Percentiles rank a stretch among this genome's conserved stretches.
phyloP scores from a whole-genome alignment of 2,888 invertebrate species.

The Melinaea marsaeus region DNA sequence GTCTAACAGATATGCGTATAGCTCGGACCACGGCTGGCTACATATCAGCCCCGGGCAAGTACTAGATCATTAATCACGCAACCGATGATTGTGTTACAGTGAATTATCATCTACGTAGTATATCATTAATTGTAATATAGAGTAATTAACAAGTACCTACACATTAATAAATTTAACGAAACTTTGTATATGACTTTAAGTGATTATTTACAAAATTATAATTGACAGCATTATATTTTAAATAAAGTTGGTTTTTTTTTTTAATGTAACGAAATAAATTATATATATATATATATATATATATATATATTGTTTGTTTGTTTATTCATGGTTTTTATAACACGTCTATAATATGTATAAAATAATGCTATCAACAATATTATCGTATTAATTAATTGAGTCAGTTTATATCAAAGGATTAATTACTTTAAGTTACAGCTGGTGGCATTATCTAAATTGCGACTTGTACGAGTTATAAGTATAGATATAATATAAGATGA shows the following conservation, averaged over 20 bases:
- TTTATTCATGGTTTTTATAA: no score
- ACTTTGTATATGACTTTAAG: background rate
- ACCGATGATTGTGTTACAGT: background rate
- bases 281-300: no score
- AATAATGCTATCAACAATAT: background rate
- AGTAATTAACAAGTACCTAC: background rate
- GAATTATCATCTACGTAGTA: background rate
- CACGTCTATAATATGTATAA: no score
- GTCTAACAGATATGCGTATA: background rate
- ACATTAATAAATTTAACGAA: background rate
- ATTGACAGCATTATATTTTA: no score
- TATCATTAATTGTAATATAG: background rate
- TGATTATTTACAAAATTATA: background rate
- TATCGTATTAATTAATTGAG: background rate
- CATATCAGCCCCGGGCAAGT: background rate
- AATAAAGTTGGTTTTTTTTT: no score
- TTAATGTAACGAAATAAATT: no score
- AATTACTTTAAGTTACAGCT: background rate
- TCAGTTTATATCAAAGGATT: conserved; percentile 2
- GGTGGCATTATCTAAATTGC: background rate
- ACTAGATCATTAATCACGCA: background rate
- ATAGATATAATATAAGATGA: background rate
- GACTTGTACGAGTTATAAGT: conserved; percentile 2
- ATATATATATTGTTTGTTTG: no score
- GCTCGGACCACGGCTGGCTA: background rate